Percentiles rank a stretch among this genome's conserved stretches.
phyloP scores from a whole-genome alignment of 1,140 invertebrate species.

The Saccostrea cuccullata region DNA sequence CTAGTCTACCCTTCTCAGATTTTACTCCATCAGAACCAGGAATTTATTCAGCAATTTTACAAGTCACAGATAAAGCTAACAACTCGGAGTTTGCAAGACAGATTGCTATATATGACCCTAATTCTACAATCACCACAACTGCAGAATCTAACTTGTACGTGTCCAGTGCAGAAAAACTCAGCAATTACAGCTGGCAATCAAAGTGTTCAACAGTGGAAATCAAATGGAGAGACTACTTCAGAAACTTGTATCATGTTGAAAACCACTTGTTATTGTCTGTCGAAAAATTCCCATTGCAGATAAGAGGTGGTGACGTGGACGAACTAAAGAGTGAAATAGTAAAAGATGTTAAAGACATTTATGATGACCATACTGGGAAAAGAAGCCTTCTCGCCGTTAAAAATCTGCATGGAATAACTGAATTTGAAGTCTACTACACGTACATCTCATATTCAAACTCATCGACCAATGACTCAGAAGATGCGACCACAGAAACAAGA shows the following conservation, averaged over 20 bases:
- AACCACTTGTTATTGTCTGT: constrained; percentile 50
- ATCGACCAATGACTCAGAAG: neutral
- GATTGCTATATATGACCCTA: constrained; percentile 59
- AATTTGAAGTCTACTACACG: constrained; percentile 2
- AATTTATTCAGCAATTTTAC: constrained; percentile 62
- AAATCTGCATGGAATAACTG: neutral
- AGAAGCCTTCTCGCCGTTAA: neutral
- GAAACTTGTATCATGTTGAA: constrained; percentile 55
- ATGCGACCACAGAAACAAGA: neutral
- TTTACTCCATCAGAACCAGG: constrained; percentile 56
- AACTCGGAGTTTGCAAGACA: constrained; percentile 61
- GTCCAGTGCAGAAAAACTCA: neutral
- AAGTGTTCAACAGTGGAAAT: neutral
- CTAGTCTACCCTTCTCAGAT: constrained; percentile 22
- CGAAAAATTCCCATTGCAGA: constrained; percentile 48
- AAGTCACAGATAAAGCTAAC: constrained; percentile 62
- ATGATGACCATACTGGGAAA: neutral
- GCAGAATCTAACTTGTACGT: constrained; percentile 19
- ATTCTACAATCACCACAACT: constrained; percentile 56
- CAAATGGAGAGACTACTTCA: constrained; percentile 56
- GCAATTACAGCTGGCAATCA: constrained; percentile 46
- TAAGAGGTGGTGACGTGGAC: constrained; percentile 28
- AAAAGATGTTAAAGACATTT: neutral
- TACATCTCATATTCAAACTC: constrained; percentile 8
- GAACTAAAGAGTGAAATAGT: constrained; percentile 1